A percentile compares a stretch with the other conserved stretches of the same genome.
phyloP scores from a whole-genome alignment of 2,797 vertebrate genomes.

The Streptopelia turtur region DNA sequence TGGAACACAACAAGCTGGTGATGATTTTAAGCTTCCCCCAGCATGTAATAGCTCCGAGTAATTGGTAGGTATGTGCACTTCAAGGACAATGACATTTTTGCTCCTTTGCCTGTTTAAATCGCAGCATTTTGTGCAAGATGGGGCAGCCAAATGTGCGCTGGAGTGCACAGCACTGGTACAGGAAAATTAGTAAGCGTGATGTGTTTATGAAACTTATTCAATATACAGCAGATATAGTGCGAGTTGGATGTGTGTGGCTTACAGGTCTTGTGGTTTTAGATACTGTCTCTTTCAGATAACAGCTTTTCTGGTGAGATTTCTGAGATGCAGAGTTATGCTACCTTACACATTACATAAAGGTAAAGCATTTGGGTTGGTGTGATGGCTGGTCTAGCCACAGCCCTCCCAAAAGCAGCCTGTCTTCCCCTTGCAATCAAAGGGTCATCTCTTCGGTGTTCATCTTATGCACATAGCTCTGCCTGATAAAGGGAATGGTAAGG shows the following conservation, averaged over 20 bases:
- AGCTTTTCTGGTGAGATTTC: neutral
- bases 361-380: neutral
- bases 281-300: neutral
- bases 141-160: neutral
- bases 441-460: neutral
- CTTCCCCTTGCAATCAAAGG: neutral
- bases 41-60: neutral
- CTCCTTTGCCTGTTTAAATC: neutral
- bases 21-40: conserved; percentile 18
- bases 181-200: neutral
- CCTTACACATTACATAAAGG: neutral
- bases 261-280: neutral
- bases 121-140: neutral
- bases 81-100: neutral
- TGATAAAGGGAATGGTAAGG: neutral
- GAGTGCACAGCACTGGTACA: neutral
- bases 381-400: neutral
- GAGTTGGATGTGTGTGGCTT: neutral
- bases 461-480: neutral
- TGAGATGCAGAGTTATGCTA: neutral
- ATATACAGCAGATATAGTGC: neutral
- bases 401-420: neutral
- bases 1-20: neutral
- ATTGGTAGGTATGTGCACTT: neutral
- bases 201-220: neutral